Evolutionary conservation across 2,888 invertebrate genomes (phyloP), one percentile per base, ranked within the genome.

Genomic region (Liopterus haemorrhoidalis): DNA sequence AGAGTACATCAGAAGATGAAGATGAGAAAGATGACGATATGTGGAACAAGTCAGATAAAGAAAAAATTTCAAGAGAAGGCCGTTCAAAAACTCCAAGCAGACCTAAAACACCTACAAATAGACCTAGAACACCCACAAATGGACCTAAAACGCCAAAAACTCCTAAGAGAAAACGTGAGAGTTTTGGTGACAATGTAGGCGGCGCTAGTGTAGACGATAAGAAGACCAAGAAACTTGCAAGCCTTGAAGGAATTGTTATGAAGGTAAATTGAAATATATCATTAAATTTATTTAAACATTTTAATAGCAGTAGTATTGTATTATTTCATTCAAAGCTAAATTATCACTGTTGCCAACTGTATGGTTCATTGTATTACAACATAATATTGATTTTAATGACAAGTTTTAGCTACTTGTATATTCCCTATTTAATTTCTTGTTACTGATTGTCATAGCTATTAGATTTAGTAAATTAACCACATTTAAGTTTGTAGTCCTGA

Each of bases 1-100:
- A n/a, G 14, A 32, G 37, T 14, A 48, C 44, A 5, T 58, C 59
- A 14, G 59, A 61, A 19, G 65, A 64, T 25, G 70, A 70, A 50
- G 66, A 64, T 4, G 60, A 62, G 6, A 24, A n/a, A n/a, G n/a
- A n/a, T n/a, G n/a, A n/a, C n/a, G n/a, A n/a, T n/a, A n/a, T n/a
- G n/a, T n/a, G n/a, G n/a, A n/a, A n/a, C n/a, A n/a, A n/a, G n/a
- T n/a, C n/a, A n/a, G n/a, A n/a, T n/a, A 32, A 49, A 30, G 41
- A 57, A 22, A 57, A 54, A 49, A 57, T 56, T 44, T 60, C 57
- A 16, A 59, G 54, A 41, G 59, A 63, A 27, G 55, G 54, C 46
- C 57, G n/a, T n/a, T n/a, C n/a, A n/a, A n/a, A n/a, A n/a, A n/a
- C 35, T 11, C 16, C 16, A 38, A 19, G 14, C 8, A 11, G 11